Evolutionary conservation across 1,140 invertebrate species (phyloP), one percentile per base, ranked within the genome.

Genomic region (Chironomus striatipennis): DNA sequence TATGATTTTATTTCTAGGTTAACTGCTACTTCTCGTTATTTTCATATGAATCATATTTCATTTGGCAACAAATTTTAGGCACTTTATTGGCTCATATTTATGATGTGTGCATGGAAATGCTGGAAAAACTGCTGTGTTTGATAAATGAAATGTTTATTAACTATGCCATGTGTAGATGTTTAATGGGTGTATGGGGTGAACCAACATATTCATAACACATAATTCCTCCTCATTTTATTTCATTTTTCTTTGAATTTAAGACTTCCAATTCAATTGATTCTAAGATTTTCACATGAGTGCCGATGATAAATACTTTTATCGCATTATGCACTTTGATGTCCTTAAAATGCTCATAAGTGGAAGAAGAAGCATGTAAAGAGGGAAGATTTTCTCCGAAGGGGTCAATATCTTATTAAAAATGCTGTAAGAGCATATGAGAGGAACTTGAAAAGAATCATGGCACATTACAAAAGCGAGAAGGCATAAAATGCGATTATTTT

Each of bases 261-360:
- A 15, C 12, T 57, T 57, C 47, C 12, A 4, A n/a, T 57, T 57
- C 10, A 57, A 57, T 57, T 57, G 47, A 57, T 57, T 57, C 5
- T 57, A 57, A 57, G 5, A 15, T 57, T 57, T 15, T 57, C 47
- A 57, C 47, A 57, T 57, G 47, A 57, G n/a, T 57, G 47, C 12
- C 5, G 47, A 47, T 47, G 43, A 47, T 34, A 34, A 57, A 57
- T 57, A n/a, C n/a, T 15, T 47, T 12, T 57, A 57, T 57, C 47
- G 47, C 47, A 57, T 57, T 57, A 57, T 57, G 47, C 47, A 57
- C 12, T 57, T 57, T 57, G 47, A 57, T 57, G 47, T 57, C 47
- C 47, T 9, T 47, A 12, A n/a, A n/a, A n/a, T n/a, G n/a, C n/a
- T n/a, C n/a, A 34, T 34, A 5, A 34, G 24, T 2, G 24, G 24